A percentile compares a stretch with the other conserved stretches of the same genome.
phyloP scores from a whole-genome alignment of 2,888 invertebrate species.

The Urechis unicinctus region DNA sequence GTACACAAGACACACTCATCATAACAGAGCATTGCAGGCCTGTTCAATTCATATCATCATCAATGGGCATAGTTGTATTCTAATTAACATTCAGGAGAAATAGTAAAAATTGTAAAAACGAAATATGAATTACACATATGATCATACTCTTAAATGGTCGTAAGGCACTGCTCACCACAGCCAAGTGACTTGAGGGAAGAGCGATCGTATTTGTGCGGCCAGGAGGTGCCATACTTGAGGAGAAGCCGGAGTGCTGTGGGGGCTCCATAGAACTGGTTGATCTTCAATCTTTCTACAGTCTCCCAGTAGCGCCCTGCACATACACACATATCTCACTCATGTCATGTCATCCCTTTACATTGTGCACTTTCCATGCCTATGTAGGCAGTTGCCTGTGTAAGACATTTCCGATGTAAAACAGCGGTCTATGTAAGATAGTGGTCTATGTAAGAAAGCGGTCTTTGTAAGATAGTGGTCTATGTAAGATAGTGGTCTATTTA shows the following conservation, averaged over 20 bases:
- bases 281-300: conserved; percentile 50
- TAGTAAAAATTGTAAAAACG: too few relatives aligned
- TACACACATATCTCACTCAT: background rate
- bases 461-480: too few relatives aligned
- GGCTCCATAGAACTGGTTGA: conserved; percentile 54
- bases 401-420: too few relatives aligned
- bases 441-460: too few relatives aligned
- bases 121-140: too few relatives aligned
- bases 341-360: background rate
- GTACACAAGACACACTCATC: conserved; percentile 8
- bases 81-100: too few relatives aligned
- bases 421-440: too few relatives aligned
- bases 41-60: too few relatives aligned
- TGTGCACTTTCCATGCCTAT: background rate
- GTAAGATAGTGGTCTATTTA: too few relatives aligned
- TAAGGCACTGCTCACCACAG: conserved; percentile 8
- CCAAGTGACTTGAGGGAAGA: conserved; percentile 50
- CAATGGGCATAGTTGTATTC: too few relatives aligned
- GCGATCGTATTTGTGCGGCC: conserved; percentile 49
- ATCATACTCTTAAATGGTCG: background rate
- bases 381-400: background rate
- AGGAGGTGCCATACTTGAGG: conserved; percentile 41
- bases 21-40: too few relatives aligned
- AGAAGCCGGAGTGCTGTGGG: conserved; percentile 55
- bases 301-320: conserved; percentile 54